Evolutionary conservation across 92 coral and sea anemone genomes (phyloP).

Genomic region (Heteractis magnifica): DNA sequence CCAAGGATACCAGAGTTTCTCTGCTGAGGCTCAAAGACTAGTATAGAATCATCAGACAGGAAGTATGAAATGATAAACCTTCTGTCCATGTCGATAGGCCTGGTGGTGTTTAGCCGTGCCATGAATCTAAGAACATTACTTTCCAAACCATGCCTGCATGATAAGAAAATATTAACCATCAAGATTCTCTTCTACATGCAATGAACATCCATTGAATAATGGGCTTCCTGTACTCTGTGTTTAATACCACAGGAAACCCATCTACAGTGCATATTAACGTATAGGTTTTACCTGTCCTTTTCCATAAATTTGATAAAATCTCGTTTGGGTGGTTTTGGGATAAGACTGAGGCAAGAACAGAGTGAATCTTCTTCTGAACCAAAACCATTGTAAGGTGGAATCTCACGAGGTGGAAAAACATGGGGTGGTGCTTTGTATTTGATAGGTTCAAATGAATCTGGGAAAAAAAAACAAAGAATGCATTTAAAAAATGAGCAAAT

Average conservation of each 20-base stretch:
- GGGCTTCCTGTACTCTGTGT: neutral
- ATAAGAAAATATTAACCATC: neutral
- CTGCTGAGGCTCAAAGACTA: conserved; percentile 97
- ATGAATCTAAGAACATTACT: conserved; percentile 97
- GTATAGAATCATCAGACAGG: conserved; percentile 91
- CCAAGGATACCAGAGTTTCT: conserved; percentile 98
- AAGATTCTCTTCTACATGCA: neutral
- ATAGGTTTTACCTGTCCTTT: conserved; percentile 80
- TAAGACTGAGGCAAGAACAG: conserved; percentile 87
- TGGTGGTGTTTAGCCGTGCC: conserved; percentile 87
- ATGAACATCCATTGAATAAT: neutral
- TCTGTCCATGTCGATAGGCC: conserved; percentile 95
- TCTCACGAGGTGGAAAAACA: conserved; percentile 67
- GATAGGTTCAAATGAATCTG: conserved; percentile 75
- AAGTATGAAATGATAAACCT: conserved; percentile 92
- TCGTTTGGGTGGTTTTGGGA: conserved; percentile 93
- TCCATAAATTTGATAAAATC: conserved; percentile 98
- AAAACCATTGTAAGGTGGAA: conserved; percentile 98
- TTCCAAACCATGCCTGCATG: conserved; percentile 85
- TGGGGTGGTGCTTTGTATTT: conserved; percentile 73
- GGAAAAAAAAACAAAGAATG: neutral
- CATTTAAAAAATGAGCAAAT: neutral
- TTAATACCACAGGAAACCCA: neutral
- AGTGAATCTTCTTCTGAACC: conserved; percentile 97
- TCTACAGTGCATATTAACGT: neutral